Percentiles rank a stretch among this genome's conserved stretches.
These are phyloP conservation scores for Phallusia fumigata DNA, from an alignment of 23 tunicate genomes.

Conservation along the genomic window DNA sequence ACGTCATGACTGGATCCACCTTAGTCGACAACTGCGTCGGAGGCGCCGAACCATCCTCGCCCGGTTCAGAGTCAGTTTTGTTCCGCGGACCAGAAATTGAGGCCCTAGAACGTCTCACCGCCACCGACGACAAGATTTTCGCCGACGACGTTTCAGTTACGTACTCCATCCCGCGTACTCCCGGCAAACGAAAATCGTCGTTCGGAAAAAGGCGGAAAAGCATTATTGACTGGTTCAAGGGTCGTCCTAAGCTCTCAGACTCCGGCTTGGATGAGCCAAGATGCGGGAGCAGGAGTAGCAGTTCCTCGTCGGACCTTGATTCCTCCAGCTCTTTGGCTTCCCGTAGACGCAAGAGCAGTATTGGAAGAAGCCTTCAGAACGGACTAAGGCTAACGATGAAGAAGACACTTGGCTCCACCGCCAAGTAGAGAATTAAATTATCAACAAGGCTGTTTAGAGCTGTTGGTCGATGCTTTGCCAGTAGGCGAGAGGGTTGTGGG, in stretches of 20 bases:
- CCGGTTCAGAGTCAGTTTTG: not conserved
- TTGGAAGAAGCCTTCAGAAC: not conserved
- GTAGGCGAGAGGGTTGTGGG: too few relatives aligned
- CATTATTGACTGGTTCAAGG: constrained; percentile 9
- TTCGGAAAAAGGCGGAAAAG: constrained; percentile 13
- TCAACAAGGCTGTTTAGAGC: too few relatives aligned
- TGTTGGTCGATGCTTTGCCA: too few relatives aligned
- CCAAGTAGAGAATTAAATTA: too few relatives aligned
- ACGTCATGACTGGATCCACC: constrained; percentile 40
- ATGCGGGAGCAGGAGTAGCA: not conserved
- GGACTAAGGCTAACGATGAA: not conserved
- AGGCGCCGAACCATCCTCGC: not conserved
- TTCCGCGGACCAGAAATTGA: not conserved
- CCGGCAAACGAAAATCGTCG: not conserved
- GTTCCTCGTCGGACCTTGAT: not conserved
- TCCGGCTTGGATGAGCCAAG: not conserved
- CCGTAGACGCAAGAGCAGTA: not conserved
- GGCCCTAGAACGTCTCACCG: not conserved
- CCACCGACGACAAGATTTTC: not conserved
- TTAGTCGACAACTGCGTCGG: constrained; percentile 5
- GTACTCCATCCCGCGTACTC: not conserved
- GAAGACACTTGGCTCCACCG: not conserved
- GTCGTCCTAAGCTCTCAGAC: not conserved
- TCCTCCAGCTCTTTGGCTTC: not conserved
- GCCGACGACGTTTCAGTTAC: not conserved